Conservation (phyloP, 92 coral and sea anemone genomes). For the Paramuricea clavata region DNA sequence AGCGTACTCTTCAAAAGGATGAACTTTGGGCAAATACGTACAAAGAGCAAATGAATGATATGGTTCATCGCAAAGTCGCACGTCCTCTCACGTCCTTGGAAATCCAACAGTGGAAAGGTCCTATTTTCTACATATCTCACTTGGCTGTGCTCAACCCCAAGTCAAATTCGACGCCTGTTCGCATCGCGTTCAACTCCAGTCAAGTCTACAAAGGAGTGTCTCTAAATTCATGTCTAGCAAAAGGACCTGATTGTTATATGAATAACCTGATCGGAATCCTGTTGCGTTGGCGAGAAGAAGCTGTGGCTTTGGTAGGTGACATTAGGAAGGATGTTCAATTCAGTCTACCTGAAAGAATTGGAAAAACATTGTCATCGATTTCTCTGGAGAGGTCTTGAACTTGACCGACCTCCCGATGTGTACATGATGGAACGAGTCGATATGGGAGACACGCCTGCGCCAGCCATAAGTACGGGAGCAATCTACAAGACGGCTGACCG, state of each 20-base stretch:
- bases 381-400: conserved; percentile 48
- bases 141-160: conserved; percentile 72
- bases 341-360: conserved; percentile 40
- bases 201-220: conserved; percentile 33
- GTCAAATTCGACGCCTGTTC: conserved; percentile 50
- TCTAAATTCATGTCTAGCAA: conserved; percentile 41
- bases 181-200: conserved; percentile 49
- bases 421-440: conserved; percentile 58
- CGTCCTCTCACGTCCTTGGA: conserved; percentile 59
- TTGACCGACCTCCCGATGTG: conserved; percentile 43
- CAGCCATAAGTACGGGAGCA: conserved; percentile 69
- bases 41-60: conserved; percentile 68
- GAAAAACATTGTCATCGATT: conserved; percentile 57
- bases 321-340: conserved; percentile 58
- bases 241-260: conserved; percentile 38
- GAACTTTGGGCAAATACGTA: conserved; percentile 73
- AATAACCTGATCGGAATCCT: conserved; percentile 6
- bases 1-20: conserved; percentile 67
- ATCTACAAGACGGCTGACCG: conserved; percentile 63
- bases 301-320: conserved; percentile 13
- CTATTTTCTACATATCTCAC: conserved; percentile 67
- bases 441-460: conserved; percentile 66
- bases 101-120: conserved; percentile 60
- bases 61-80: conserved; percentile 50
- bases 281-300: conserved; percentile 18